Conservation (phyloP, 2,113 vertebrate genomes). For the Atherinomorus stipes region DNA sequence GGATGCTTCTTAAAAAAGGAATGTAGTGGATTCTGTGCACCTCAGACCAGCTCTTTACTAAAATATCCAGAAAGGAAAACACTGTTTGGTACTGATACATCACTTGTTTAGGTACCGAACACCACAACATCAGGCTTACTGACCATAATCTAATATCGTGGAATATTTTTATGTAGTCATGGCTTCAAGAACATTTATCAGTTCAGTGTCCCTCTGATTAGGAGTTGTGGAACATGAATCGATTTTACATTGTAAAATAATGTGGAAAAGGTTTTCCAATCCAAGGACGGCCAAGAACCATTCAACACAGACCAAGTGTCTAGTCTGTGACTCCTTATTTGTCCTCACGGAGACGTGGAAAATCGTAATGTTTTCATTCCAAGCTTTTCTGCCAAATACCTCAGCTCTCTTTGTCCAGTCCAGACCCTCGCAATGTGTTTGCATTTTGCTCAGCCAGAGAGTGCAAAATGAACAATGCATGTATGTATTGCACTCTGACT, state of each 20-base stretch:
- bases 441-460: conserved; percentile 61
- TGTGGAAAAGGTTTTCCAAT: conserved; percentile 78
- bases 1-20: neutral
- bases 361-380: conserved; percentile 82
- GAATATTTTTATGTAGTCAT: conserved; percentile 55
- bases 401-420: conserved; percentile 56
- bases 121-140: conserved; percentile 44
- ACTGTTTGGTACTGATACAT: conserved; percentile 7
- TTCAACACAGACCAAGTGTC: conserved; percentile 75
- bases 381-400: conserved; percentile 78
- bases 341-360: conserved; percentile 82
- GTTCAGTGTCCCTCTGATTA: conserved; percentile 54
- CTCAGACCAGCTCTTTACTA: conserved; percentile 16
- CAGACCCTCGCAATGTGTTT: conserved; percentile 68
- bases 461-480: conserved; percentile 61
- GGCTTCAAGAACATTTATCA: conserved; percentile 65
- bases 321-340: conserved; percentile 79
- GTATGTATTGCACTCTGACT: conserved; percentile 18
- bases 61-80: conserved; percentile 35
- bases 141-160: conserved; percentile 52
- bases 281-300: conserved; percentile 68
- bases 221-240: conserved; percentile 64
- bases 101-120: conserved; percentile 31
- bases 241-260: conserved; percentile 62
- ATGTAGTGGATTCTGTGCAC: neutral